Evolutionary conservation across 2,797 vertebrate species (phyloP).

Genomic region (Peromyscus melanophrys): DNA sequence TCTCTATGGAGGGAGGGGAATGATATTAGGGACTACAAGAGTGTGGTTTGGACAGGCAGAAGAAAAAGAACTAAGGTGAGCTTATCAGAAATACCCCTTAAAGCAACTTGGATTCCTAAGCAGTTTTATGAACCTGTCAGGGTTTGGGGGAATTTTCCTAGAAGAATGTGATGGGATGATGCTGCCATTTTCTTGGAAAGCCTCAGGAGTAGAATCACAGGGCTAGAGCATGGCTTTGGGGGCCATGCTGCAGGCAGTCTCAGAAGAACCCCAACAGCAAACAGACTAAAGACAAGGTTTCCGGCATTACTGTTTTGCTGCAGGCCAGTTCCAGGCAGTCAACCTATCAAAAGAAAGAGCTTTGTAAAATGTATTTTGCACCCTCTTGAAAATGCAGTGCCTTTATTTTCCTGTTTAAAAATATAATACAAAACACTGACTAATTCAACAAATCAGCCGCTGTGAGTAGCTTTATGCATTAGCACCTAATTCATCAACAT

Average conservation of each 20-base stretch:
- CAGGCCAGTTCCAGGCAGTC: not conserved
- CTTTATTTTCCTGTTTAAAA: conserved; percentile 69
- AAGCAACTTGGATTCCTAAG: not conserved
- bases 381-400: conserved; percentile 6
- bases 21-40: not conserved
- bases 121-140: not conserved
- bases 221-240: not conserved
- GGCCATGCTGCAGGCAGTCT: not conserved
- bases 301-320: not conserved
- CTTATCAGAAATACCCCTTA: not conserved
- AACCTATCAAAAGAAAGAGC: conserved; percentile 31
- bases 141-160: not conserved
- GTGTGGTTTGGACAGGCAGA: not conserved
- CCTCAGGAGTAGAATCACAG: not conserved
- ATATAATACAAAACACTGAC: conserved; percentile 23
- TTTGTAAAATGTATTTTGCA: conserved; percentile 19
- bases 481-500: conserved; percentile 58
- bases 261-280: not conserved
- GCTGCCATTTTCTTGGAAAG: not conserved
- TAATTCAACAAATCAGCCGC: conserved; percentile 42
- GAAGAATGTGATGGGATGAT: rapidly evolving
- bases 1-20: not conserved
- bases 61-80: not conserved
- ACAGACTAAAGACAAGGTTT: not conserved
- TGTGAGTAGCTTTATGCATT: conserved; percentile 47